Evolutionary conservation across 2,888 invertebrate genomes (phyloP), one percentile per base, ranked within the genome.

Genomic region (Abrostola tripartita): DNA sequence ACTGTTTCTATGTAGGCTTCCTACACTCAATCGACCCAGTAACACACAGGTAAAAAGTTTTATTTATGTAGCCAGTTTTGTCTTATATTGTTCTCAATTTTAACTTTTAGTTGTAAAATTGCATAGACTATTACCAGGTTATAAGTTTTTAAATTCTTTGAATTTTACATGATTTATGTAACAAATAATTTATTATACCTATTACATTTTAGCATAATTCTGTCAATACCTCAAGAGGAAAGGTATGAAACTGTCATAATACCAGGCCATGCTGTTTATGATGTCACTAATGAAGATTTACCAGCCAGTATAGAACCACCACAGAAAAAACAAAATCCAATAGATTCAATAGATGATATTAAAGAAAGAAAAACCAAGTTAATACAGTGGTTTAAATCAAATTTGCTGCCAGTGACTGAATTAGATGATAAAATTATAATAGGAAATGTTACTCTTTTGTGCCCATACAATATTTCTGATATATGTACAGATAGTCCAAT

Each of bases 401-500:
- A 94, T 71, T 76, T 90, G 52, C 66, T 94, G 51, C 86, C 91
- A 42, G 89, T 90, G 0, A 75, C 81, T 8, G 93, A 90, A 74
- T 81, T 77, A 12, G 87, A 83, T 41, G 86, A 89, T 44, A 90
- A 85, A 74, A 89, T 94, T 66, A 65, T 86, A 41, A 82, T 93
- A 71, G 90, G 90, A 5, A 88, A 86, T 86, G 88, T 88, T 0
- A 81, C 78, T 57, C 70, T 94, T 62, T 68, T 94, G 52, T 88
- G 90, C 37, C 93, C 94, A 1, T 94, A 93, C 51, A 82, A 70
- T 67, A 72, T 79, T 35, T 77, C 71, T 49, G 88, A 91, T 79
- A 87, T 94, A 65, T 91, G 90, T 81, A 88, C 93, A 12, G 89
- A 90, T 14, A 94, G 90, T 74, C 86, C 91, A 44, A 85, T 91